Conservation (phyloP, 2,113 vertebrate species). For the Tyto alba region DNA sequence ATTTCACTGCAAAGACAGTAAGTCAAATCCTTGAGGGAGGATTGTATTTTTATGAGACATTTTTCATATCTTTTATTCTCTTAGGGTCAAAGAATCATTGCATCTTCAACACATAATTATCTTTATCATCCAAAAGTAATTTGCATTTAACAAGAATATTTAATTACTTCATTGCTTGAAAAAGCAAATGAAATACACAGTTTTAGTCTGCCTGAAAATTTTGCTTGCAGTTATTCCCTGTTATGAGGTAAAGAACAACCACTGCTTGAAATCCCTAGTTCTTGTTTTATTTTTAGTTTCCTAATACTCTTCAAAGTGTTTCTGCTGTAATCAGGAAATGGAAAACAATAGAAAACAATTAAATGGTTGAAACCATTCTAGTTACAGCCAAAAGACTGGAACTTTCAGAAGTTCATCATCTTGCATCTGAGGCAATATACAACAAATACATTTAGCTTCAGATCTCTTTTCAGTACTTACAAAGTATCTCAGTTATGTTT, state of each 20-base stretch:
- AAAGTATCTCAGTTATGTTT: background rate
- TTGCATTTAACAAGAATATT: conserved; percentile 38
- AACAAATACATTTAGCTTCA: background rate
- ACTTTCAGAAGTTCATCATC: background rate
- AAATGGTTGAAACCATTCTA: background rate
- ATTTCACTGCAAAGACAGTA: background rate
- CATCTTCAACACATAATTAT: background rate
- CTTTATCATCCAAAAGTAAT: background rate
- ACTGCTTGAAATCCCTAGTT: background rate
- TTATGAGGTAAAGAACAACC: background rate
- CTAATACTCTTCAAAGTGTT: background rate
- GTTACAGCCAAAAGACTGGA: background rate
- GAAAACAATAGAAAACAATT: background rate
- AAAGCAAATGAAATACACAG: background rate
- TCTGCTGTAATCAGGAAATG: background rate
- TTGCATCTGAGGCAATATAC: background rate
- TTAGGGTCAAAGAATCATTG: background rate
- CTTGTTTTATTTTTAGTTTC: background rate
- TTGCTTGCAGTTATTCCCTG: background rate
- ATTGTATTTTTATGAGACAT: background rate
- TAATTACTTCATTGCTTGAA: conserved; percentile 1
- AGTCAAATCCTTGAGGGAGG: background rate
- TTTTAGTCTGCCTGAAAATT: background rate
- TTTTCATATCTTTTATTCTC: conserved; percentile 6
- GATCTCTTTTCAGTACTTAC: background rate